These are phyloP conservation scores for Thinocorus orbignyianus DNA, from an alignment of 2,113 vertebrate species.

Conservation along the genomic window DNA sequence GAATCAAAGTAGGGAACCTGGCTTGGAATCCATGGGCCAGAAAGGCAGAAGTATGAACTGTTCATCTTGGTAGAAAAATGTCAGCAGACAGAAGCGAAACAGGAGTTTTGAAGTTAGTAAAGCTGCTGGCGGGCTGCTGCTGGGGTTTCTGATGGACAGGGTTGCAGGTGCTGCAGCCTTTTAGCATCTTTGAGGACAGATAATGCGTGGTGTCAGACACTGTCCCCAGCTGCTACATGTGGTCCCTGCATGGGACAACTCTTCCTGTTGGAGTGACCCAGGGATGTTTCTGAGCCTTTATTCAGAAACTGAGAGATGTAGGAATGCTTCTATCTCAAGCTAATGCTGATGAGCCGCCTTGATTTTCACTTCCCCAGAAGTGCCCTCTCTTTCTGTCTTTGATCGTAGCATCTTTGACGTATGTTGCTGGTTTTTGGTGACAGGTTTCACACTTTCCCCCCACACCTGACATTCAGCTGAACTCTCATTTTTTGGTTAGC, in stretches of 20 bases:
- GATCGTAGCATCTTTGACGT: not conserved
- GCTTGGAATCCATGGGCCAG: not conserved
- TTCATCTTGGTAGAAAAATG: not conserved
- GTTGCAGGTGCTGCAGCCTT: not conserved
- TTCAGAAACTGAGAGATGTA: not conserved
- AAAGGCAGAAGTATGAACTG: not conserved
- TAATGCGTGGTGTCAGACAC: not conserved
- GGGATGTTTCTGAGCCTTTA: not conserved
- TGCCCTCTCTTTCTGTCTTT: not conserved
- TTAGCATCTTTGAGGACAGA: not conserved
- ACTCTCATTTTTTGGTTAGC: slow-evolving; percentile 22
- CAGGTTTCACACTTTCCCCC: not conserved
- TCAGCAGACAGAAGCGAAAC: not conserved
- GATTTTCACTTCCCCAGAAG: slow-evolving; percentile 10
- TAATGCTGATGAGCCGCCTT: not conserved
- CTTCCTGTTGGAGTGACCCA: rapidly evolving
- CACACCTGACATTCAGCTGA: not conserved
- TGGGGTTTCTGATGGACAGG: not conserved
- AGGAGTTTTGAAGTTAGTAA: not conserved
- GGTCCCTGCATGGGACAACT: rapidly evolving
- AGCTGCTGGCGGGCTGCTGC: not conserved
- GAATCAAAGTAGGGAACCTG: not conserved
- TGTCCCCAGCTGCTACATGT: not conserved
- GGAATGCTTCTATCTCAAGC: not conserved
- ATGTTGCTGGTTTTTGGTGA: not conserved